phyloP scores from a whole-genome alignment of 2,113 vertebrate genomes.

The Pollachius pollachius region DNA sequence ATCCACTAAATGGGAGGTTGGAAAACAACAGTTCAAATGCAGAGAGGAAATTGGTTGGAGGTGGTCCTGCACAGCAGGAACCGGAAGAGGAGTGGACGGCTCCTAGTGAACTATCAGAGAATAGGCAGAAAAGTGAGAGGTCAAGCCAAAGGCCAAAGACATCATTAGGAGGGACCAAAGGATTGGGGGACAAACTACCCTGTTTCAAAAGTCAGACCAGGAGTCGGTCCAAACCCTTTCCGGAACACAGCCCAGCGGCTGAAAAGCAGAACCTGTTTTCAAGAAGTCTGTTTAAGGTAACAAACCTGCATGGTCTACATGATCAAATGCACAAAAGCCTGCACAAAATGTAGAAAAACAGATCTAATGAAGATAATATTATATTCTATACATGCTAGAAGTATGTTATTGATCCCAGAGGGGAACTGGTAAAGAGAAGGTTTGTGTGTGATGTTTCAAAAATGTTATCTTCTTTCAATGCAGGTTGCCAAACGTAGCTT shows the following conservation, averaged over 20 bases:
- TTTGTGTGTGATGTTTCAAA: too few relatives aligned
- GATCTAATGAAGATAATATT: background rate
- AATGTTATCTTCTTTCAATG: background rate
- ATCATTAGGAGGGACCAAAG: constrained; percentile 16
- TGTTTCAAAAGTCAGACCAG: background rate
- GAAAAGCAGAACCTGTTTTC: constrained; percentile 51
- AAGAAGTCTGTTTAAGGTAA: constrained; percentile 49
- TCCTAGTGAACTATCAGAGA: constrained; percentile 41
- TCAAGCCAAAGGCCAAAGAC: constrained; percentile 27
- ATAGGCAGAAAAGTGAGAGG: constrained; percentile 9
- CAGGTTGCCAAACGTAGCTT: constrained; percentile 80
- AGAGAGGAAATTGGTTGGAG: constrained; percentile 44
- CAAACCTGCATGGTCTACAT: background rate
- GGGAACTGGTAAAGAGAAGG: too few relatives aligned
- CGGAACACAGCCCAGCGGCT: constrained; percentile 25
- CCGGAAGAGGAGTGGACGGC: constrained; percentile 18
- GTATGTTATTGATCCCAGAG: too few relatives aligned
- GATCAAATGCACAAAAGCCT: background rate
- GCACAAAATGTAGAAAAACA: constrained; percentile 47
- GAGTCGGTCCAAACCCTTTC: background rate
- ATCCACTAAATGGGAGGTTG: constrained; percentile 34
- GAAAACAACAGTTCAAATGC: constrained; percentile 45
- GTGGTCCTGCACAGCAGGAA: constrained; percentile 9
- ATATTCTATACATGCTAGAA: too few relatives aligned
- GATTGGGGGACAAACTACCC: constrained; percentile 1